Evolutionary conservation across 2,888 invertebrate genomes (phyloP), one percentile per base, ranked within the genome.

Genomic region (Lasioglossum marginatum): DNA sequence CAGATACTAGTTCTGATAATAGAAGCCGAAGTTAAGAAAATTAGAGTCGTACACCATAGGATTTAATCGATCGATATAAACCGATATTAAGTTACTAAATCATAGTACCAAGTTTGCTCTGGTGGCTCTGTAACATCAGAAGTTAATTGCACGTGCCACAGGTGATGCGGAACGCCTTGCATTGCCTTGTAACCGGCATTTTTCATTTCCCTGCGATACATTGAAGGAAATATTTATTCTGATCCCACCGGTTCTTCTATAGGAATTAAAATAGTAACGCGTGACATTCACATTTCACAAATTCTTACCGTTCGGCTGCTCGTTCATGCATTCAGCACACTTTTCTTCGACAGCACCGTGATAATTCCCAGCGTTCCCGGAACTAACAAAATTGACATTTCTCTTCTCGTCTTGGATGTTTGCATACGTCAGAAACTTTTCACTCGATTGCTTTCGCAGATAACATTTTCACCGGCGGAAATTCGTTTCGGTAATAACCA

Each of bases 131-230:
- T 31, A 71, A 37, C 45, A 60, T 71, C n/a, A 34, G 68, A 27
- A n/a, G 19, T 68, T 82, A 79, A 82, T 78, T 73, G 57, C 34
- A 8, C 16, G n/a, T 43, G 78, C 10, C 52, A 57, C 78, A 60
- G 68, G 43, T 79, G 79, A 6, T 27, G n/a, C 6, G 63, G 23
- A 57, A 74, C 40, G 52, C 27, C 79, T 75, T 70, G 31, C 57
- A n/a, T n/a, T n/a, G 16, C 23, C 48, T 45, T n/a, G n/a, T 45
- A 63, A 72, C 37, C 45, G 27, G 19, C 48, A 77, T 48, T 52
- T 16, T 80, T 48, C 73, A 48, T 40, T 72, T 81, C 27, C 16
- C 37, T 8, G 23, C 34, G 31, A 31, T n/a, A 45, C 23, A 34
- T 68, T 34, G 16, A 66, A 45, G 34, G 19, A 63, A 34, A 66